Percentiles rank a stretch among this genome's conserved stretches.
These are phyloP conservation scores for Dendroctonus ponderosae DNA, from an alignment of 1,140 invertebrate genomes.

Conservation along the genomic window DNA sequence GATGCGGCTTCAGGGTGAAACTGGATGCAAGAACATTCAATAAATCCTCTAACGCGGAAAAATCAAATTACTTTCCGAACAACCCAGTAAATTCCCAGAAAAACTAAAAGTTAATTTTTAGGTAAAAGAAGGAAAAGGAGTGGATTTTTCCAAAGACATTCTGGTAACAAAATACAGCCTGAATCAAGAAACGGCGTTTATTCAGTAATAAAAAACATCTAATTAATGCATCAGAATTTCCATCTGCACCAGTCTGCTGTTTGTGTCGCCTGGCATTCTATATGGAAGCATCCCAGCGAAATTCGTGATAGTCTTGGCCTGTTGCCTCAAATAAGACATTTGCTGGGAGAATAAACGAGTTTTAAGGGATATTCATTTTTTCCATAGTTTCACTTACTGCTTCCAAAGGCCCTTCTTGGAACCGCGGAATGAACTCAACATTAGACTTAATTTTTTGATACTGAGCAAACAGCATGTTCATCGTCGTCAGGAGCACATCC, in stretches of 20 bases:
- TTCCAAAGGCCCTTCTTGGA: slow-evolving; percentile 45
- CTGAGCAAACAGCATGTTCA: slow-evolving; percentile 79
- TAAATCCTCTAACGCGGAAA: too few relatives aligned
- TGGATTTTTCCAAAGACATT: slow-evolving; percentile 45
- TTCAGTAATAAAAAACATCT: slow-evolving; percentile 13
- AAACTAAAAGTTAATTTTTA: slow-evolving; percentile 31
- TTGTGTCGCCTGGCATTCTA: slow-evolving; percentile 93
- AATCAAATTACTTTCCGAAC: too few relatives aligned
- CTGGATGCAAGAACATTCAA: too few relatives aligned
- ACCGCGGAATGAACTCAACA: slow-evolving; percentile 49
- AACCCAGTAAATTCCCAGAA: background rate
- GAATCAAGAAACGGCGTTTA: slow-evolving; percentile 12
- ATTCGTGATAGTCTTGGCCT: slow-evolving; percentile 86
- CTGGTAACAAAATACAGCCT: slow-evolving; percentile 30
- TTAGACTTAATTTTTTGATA: slow-evolving; percentile 66
- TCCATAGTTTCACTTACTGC: slow-evolving; percentile 45
- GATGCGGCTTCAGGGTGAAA: background rate
- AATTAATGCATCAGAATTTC: slow-evolving; percentile 91
- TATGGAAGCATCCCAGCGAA: slow-evolving; percentile 95
- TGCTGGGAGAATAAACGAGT: slow-evolving; percentile 55
- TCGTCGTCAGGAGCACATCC: slow-evolving; percentile 81
- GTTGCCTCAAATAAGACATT: slow-evolving; percentile 68
- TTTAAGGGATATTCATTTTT: background rate
- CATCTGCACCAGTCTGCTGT: slow-evolving; percentile 90
- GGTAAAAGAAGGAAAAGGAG: slow-evolving; percentile 45